Evolutionary conservation across 2,797 vertebrate species (phyloP).

Genomic region (Microtus californicus): DNA sequence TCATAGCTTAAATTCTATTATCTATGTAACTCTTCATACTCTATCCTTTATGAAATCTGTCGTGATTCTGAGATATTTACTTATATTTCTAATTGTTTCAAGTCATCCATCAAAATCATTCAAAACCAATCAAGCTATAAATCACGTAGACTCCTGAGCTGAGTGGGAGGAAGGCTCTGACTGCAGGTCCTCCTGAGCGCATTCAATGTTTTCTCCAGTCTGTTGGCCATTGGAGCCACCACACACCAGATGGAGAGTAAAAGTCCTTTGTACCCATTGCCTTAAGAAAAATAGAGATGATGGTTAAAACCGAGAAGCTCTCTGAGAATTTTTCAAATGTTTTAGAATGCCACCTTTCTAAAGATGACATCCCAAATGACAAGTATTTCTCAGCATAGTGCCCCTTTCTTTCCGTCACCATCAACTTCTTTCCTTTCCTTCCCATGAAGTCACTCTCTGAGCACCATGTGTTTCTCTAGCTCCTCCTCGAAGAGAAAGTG

Average conservation of each 20-base stretch:
- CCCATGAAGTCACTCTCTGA: background rate
- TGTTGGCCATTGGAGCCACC: constrained; percentile 26
- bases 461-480: background rate
- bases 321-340: constrained; percentile 9
- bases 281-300: constrained; percentile 50
- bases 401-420: background rate
- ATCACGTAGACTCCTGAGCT: constrained; percentile 41
- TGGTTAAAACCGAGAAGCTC: constrained; percentile 21
- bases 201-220: constrained; percentile 49
- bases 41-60: constrained; percentile 62
- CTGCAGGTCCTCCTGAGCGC: constrained; percentile 13
- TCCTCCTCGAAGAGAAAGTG: constrained; percentile 21
- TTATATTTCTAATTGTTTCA: constrained; percentile 66
- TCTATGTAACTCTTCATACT: constrained; percentile 19
- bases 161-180: constrained; percentile 27
- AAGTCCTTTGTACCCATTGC: background rate
- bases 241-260: constrained; percentile 43
- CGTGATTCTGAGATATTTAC: constrained; percentile 44
- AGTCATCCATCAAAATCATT: constrained; percentile 64
- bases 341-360: constrained; percentile 10
- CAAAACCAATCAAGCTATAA: constrained; percentile 43
- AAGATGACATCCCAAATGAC: background rate
- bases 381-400: constrained; percentile 2
- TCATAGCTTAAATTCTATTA: constrained; percentile 65
- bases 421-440: background rate